Evolutionary conservation across 2,113 vertebrate species (phyloP).

Genomic region (Petroica traversi): DNA sequence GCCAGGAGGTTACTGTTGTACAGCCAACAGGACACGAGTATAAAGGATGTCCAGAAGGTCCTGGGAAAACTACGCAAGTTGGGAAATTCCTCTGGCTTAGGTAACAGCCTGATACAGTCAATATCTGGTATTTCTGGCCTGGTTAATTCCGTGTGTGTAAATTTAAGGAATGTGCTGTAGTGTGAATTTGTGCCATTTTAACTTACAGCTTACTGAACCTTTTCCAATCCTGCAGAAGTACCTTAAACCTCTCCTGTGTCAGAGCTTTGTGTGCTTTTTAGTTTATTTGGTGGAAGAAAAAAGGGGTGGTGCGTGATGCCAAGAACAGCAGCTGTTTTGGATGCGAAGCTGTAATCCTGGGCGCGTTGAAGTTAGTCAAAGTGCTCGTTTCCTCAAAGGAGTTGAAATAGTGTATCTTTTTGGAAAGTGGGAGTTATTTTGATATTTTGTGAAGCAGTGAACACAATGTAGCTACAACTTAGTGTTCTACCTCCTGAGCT

Average conservation of each 20-base stretch:
- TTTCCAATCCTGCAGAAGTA: neutral
- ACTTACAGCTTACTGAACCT: neutral
- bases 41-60: constrained; percentile 77
- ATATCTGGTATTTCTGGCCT: neutral
- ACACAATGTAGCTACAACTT: neutral
- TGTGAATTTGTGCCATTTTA: rapidly evolving
- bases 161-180: neutral
- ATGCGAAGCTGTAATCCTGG: neutral
- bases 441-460: neutral
- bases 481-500: neutral
- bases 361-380: neutral
- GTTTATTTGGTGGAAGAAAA: neutral
- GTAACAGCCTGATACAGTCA: constrained; percentile 56
- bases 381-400: neutral
- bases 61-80: constrained; percentile 64
- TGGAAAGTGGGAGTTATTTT: neutral
- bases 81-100: constrained; percentile 68
- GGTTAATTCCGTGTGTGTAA: neutral
- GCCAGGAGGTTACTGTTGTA: constrained; percentile 90
- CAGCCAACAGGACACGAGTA: constrained; percentile 87
- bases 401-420: neutral
- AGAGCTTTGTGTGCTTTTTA: neutral
- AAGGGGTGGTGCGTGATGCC: neutral
- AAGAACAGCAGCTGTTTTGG: constrained; percentile 12
- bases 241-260: neutral